Evolutionary conservation across 2,797 vertebrate species (phyloP), one percentile per base, ranked within the genome.

Genomic region (Melanogrammus aeglefinus): DNA sequence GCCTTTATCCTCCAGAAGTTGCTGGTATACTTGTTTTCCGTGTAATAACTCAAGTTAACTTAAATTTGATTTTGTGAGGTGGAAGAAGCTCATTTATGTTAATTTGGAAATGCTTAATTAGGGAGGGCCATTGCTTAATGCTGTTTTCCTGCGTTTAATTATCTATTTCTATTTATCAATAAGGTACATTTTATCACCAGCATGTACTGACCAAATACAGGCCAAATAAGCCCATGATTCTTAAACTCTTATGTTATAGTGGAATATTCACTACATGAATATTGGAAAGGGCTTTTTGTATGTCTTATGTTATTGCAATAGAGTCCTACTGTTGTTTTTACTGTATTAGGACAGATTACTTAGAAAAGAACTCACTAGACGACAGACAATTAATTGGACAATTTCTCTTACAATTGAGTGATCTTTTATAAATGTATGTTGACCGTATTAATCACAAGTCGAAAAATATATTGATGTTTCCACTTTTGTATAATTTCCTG

Each of bases 131-230:
- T 44, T 44, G 41, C 41, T 57, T 57, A 57, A 57, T 3, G 47
- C 18, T 21, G 47, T 57, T 57, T 57, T 6, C 18, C 5, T 57
- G 18, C 47, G 1, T 57, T 57, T 57, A 18, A 47, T 14, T 47
- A 57, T 63, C 57, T 63, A 63, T 63, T 63, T 63, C 57, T 63
- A 24, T 71, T 33, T 71, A 71, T 71, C 69, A 71, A 33, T 71
- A 33, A 71, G 69, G 69, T 13, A 71, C 57, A 63, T 63, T 71
- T 71, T 71, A 71, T 24, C 10, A 70, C 9, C 24, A 27, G 66
- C 66, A 24, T 71, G 27, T 29, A 3, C 69, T 71, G 29, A 71
- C 69, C 14, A 16, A 71, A 71, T 31, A 13, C 69, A 71, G 31
- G 69, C 69, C 69, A 33, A 71, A 71, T 71, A 33, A 13, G 57